Percentiles rank a stretch among this genome's conserved stretches.
Evolutionary conservation across 2,888 invertebrate genomes (phyloP).

Genomic region (Anthrax anthrax): DNA sequence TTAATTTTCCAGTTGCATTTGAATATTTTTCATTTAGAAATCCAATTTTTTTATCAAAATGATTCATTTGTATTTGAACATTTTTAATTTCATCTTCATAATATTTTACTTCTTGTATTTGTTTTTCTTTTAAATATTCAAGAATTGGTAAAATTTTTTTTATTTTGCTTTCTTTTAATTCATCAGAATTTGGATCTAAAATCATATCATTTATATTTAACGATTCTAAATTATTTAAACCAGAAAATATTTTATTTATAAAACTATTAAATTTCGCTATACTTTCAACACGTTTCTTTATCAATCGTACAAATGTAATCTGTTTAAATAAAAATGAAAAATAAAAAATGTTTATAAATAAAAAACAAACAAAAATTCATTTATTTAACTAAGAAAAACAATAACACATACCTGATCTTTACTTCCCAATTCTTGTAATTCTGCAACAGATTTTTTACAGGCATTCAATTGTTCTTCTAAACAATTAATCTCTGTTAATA

Average conservation of each 20-base stretch:
- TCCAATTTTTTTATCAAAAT: background rate
- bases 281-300: background rate
- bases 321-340: background rate
- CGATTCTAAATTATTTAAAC: background rate
- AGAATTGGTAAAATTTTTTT: background rate
- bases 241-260: background rate
- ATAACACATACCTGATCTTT: constrained; percentile 11
- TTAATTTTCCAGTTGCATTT: background rate
- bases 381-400: too few species aligned
- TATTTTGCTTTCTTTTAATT: background rate
- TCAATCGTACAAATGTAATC: background rate
- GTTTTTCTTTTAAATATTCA: background rate
- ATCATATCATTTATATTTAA: background rate
- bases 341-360: too few species aligned
- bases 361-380: background rate
- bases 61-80: background rate
- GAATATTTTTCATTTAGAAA: background rate
- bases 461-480: constrained; percentile 4
- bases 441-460: constrained; percentile 4
- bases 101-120: background rate
- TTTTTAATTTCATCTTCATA: background rate
- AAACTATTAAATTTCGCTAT: background rate
- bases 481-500: constrained; percentile 18
- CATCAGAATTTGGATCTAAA: background rate
- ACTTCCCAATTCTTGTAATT: constrained; percentile 9